Evolutionary conservation across 1,140 invertebrate species (phyloP).

Genomic region (Scaptomyza pallida): DNA sequence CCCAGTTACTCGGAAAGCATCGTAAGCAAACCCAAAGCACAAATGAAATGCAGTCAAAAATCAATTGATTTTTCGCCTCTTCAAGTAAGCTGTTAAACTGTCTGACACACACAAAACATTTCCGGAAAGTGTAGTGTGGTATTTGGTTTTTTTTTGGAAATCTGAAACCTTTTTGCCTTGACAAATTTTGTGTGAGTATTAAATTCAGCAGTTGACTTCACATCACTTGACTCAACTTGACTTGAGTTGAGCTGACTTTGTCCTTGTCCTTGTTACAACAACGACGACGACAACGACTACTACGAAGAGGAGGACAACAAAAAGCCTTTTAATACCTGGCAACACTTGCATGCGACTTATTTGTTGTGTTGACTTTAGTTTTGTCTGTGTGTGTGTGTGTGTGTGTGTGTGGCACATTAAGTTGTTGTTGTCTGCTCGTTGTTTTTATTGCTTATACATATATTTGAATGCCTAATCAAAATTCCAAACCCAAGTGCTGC

Average conservation of each 20-base stretch:
- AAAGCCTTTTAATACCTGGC: slow-evolving; percentile 1
- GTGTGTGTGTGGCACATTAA: slow-evolving; percentile 38
- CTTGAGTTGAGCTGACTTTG: neutral
- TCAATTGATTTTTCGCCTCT: too few relatives aligned
- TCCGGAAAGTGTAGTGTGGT: too few relatives aligned
- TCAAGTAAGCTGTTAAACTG: neutral
- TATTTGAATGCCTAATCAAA: slow-evolving; percentile 53
- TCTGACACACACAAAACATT: too few relatives aligned
- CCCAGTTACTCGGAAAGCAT: too few relatives aligned
- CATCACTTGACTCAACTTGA: neutral
- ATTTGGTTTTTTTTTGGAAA: too few relatives aligned
- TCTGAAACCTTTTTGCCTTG: slow-evolving; percentile 2
- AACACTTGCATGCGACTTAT: slow-evolving; percentile 14
- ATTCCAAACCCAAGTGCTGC: slow-evolving; percentile 36
- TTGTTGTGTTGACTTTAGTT: neutral
- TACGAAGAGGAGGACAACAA: too few relatives aligned
- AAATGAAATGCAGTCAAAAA: too few relatives aligned
- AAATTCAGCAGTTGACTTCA: slow-evolving; percentile 10
- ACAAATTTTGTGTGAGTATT: neutral
- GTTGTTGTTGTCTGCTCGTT: slow-evolving; percentile 44
- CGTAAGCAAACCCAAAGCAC: too few relatives aligned
- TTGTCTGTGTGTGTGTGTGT: slow-evolving; percentile 7
- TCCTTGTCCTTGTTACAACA: slow-evolving; percentile 18
- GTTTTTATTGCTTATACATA: slow-evolving; percentile 48
- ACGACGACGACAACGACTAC: neutral